phyloP scores from a whole-genome alignment of 2,113 vertebrate genomes.

The Phalacrocorax brasilianus region DNA sequence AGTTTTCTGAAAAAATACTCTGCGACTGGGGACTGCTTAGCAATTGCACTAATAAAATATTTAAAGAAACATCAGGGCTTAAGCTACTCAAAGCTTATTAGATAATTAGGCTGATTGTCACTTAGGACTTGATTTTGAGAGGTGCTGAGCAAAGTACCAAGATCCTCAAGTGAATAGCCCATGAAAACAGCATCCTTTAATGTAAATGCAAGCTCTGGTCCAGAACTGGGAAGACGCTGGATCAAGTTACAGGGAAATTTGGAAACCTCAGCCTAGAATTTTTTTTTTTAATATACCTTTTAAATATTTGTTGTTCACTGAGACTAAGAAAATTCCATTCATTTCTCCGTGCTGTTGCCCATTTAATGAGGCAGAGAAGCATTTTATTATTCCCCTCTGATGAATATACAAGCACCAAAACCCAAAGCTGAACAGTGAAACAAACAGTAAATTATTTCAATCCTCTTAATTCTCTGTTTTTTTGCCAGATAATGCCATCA shows the following conservation, averaged over 20 bases:
- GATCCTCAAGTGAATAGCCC: neutral
- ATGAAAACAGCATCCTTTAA: neutral
- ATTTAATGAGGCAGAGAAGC: conserved; percentile 35
- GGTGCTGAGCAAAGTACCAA: neutral
- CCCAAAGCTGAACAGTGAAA: neutral
- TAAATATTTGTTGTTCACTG: neutral
- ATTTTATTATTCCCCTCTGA: conserved; percentile 35
- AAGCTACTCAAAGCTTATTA: neutral
- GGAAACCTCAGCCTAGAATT: neutral
- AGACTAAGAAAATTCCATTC: conserved; percentile 16
- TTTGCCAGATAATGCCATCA: neutral
- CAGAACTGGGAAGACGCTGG: neutral
- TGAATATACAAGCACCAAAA: neutral
- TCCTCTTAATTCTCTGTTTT: neutral
- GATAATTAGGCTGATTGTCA: neutral
- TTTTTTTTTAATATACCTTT: neutral
- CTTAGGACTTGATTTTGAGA: neutral
- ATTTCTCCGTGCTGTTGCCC: neutral
- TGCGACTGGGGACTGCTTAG: neutral
- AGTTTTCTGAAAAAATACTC: neutral
- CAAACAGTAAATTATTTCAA: conserved; percentile 22
- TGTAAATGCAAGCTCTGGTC: neutral
- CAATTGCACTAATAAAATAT: neutral
- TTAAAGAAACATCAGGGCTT: neutral
- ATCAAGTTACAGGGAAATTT: neutral